Evolutionary conservation across 2,888 invertebrate genomes (phyloP).

Genomic region (Pycnomerus fuliginosus): DNA sequence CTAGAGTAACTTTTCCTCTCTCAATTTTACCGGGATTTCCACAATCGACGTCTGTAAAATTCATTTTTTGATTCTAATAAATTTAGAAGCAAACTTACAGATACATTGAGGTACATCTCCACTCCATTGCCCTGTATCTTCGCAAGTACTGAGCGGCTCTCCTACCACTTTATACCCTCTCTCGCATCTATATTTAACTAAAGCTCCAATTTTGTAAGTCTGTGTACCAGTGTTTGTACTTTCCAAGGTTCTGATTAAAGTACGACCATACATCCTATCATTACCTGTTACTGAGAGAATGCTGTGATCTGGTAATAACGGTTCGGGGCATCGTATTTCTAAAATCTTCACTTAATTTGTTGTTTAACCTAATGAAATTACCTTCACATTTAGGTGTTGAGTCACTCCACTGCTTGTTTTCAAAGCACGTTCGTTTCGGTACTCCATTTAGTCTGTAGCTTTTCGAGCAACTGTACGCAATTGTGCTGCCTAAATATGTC

Average conservation of each 20-base stretch:
- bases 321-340: slow-evolving; percentile 89
- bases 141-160: slow-evolving; percentile 81
- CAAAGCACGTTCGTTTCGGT: slow-evolving; percentile 68
- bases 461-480: slow-evolving; percentile 75
- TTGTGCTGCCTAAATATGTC: slow-evolving; percentile 78
- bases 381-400: slow-evolving; percentile 84
- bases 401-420: slow-evolving; percentile 81
- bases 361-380: slow-evolving; percentile 40
- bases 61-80: no score
- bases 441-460: slow-evolving; percentile 80
- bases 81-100: slow-evolving; percentile 74
- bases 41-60: slow-evolving; percentile 82
- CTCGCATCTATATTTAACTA: slow-evolving; percentile 87
- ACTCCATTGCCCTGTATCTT: slow-evolving; percentile 84
- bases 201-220: slow-evolving; percentile 81
- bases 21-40: slow-evolving; percentile 70
- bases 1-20: slow-evolving; percentile 75
- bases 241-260: slow-evolving; percentile 74
- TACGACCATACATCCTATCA: slow-evolving; percentile 85
- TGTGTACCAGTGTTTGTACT: slow-evolving; percentile 65
- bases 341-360: slow-evolving; percentile 17
- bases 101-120: slow-evolving; percentile 80
- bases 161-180: slow-evolving; percentile 86
- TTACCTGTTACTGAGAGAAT: slow-evolving; percentile 88
- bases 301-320: slow-evolving; percentile 78